phyloP scores from a whole-genome alignment of 2,113 vertebrate species.

The Clinocottus analis region DNA sequence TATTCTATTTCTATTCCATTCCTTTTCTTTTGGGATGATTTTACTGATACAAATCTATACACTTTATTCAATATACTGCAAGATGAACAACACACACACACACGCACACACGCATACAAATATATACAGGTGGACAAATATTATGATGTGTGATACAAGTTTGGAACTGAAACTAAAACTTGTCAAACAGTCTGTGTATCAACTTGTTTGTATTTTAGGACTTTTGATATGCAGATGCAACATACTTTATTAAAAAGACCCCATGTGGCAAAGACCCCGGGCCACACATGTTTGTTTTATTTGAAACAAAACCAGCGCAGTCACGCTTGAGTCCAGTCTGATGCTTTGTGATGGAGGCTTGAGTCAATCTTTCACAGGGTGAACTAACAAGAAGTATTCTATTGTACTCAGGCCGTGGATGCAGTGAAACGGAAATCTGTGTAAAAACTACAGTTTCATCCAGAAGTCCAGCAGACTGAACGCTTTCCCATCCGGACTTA shows the following conservation, averaged over 20 bases:
- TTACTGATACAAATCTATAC: background rate
- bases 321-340: background rate
- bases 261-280: constrained; percentile 1
- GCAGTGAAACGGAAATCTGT: background rate
- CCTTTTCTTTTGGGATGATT: background rate
- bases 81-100: background rate
- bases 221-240: background rate
- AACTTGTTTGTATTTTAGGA: background rate
- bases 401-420: background rate
- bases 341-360: background rate
- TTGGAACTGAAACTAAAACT: background rate
- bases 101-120: no score
- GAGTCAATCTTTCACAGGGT: no score
- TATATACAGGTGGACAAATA: background rate
- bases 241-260: background rate
- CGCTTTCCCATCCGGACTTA: background rate
- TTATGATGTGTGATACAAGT: background rate
- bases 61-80: background rate
- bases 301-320: no score
- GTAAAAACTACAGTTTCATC: background rate
- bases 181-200: background rate
- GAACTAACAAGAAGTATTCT: background rate
- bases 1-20: background rate
- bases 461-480: background rate
- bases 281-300: background rate